Conservation (phyloP, 2,113 vertebrate species). For the Pteronura brasiliensis region DNA sequence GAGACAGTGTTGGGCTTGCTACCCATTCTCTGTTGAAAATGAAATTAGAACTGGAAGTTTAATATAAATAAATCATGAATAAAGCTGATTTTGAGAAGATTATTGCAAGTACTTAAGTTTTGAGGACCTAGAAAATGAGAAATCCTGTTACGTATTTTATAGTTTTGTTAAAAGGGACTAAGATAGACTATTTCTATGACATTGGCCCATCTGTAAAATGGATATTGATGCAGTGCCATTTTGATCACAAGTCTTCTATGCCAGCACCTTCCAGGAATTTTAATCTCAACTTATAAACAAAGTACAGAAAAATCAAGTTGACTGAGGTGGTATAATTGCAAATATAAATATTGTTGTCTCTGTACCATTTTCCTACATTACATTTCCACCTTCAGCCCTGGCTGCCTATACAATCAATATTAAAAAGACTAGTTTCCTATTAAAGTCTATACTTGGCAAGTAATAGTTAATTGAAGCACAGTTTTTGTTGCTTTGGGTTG, state of each 20-base stretch:
- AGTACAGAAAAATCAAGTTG: not conserved
- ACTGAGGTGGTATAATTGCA: not conserved
- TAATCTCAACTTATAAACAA: not conserved
- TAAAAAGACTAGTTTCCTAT: not conserved
- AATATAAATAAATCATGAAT: constrained; percentile 27
- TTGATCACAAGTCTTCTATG: not conserved
- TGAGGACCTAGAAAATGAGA: not conserved
- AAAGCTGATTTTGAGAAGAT: not conserved
- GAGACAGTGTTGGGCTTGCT: not conserved
- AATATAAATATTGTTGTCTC: not conserved
- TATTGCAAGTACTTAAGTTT: not conserved
- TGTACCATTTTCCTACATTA: not conserved
- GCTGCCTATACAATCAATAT: not conserved
- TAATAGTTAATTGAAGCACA: constrained; percentile 26
- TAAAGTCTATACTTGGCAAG: not conserved
- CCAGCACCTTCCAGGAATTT: not conserved
- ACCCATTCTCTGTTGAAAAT: constrained; percentile 2
- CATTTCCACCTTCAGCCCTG: not conserved
- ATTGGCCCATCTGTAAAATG: not conserved
- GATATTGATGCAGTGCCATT: not conserved
- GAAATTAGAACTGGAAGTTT: not conserved
- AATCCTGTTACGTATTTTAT: not conserved
- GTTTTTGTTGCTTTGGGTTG: constrained; percentile 38
- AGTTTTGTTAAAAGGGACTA: not conserved
- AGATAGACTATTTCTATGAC: not conserved